Evolutionary conservation across 2,113 vertebrate genomes (phyloP).

Genomic region (Python bivittatus): DNA sequence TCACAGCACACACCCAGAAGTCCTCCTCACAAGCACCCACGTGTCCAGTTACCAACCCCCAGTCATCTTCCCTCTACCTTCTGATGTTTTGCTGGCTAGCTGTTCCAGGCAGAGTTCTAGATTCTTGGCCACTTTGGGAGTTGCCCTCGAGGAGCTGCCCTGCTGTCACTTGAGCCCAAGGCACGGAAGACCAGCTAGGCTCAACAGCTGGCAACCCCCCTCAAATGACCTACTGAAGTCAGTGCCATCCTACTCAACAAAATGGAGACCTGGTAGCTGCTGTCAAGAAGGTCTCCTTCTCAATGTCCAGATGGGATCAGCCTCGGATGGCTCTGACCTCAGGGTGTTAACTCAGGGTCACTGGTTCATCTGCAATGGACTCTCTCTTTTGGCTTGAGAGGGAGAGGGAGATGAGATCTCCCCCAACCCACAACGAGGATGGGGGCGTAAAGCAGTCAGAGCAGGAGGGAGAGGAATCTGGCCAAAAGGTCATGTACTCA

Average conservation of each 20-base stretch:
- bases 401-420: not conserved
- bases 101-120: not conserved
- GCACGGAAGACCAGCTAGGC: not conserved
- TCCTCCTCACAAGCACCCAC: not conserved
- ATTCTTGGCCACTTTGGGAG: not conserved
- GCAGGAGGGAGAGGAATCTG: not conserved
- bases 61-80: not conserved
- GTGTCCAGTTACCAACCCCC: not conserved
- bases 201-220: not conserved
- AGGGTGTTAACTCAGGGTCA: not conserved
- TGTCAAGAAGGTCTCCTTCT: not conserved
- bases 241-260: not conserved
- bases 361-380: not conserved
- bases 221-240: not conserved
- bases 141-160: too few species aligned
- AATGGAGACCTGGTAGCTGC: not conserved
- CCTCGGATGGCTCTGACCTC: too few species aligned
- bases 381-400: not conserved
- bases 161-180: not conserved
- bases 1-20: not conserved
- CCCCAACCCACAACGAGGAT: not conserved
- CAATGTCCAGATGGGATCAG: too few species aligned
- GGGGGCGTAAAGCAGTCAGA: not conserved
- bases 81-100: not conserved
- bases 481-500: not conserved